Percentiles rank a stretch among this genome's conserved stretches.
These are phyloP conservation scores for Ectemnius cavifrons DNA, from an alignment of 2,888 invertebrate species.

Conservation along the genomic window DNA sequence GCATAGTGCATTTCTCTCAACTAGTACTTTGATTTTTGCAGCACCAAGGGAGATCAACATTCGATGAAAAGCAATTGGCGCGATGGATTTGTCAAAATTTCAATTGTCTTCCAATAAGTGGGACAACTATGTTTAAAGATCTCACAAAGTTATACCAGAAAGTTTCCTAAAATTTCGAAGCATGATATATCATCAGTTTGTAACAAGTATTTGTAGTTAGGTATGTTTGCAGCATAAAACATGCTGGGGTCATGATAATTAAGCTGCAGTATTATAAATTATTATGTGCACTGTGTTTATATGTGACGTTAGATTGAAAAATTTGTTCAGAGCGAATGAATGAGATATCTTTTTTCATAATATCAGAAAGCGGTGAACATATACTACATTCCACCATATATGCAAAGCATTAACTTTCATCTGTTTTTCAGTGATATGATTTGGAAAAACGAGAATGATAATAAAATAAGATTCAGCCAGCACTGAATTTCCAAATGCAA, in stretches of 20 bases:
- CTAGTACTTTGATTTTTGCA: slow-evolving; percentile 8
- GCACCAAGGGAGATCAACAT: slow-evolving; percentile 7
- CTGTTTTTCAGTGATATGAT: slow-evolving; percentile 35
- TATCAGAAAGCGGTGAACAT: slow-evolving; percentile 74
- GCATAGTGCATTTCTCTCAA: slow-evolving; percentile 8
- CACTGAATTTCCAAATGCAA: slow-evolving; percentile 37
- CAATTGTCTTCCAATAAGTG: too few relatives aligned
- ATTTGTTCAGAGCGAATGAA: slow-evolving; percentile 65
- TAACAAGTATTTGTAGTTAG: too few relatives aligned
- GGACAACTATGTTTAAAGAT: too few relatives aligned
- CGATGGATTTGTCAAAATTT: too few relatives aligned
- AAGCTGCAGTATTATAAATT: too few relatives aligned
- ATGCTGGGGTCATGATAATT: too few relatives aligned
- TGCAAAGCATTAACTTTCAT: slow-evolving; percentile 73
- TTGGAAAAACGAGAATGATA: slow-evolving; percentile 29
- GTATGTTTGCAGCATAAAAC: too few relatives aligned
- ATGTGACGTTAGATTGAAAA: too few relatives aligned
- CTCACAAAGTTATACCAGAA: too few relatives aligned
- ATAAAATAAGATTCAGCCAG: slow-evolving; percentile 33
- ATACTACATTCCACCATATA: slow-evolving; percentile 76
- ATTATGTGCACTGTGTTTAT: too few relatives aligned
- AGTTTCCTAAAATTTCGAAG: too few relatives aligned
- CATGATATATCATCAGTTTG: too few relatives aligned
- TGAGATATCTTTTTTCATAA: slow-evolving; percentile 68
- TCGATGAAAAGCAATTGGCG: slow-evolving; percentile 5